Percentiles rank a stretch among this genome's conserved stretches.
phyloP scores from a whole-genome alignment of 1,140 invertebrate species.

The Aricia agestis region DNA sequence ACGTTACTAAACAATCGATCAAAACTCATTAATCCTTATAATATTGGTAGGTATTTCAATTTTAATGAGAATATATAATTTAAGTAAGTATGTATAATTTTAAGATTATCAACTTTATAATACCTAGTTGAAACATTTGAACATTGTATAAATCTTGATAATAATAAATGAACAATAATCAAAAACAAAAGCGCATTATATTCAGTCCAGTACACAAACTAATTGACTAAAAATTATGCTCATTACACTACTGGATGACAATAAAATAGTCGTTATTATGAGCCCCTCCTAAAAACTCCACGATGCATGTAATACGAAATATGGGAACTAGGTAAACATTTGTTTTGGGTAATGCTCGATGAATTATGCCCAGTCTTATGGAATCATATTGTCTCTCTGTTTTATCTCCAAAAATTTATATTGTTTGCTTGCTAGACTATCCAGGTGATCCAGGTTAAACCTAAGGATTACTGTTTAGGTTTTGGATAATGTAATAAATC shows the following conservation, averaged over 20 bases:
- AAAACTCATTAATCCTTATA: too few relatives aligned
- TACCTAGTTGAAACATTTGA: too few relatives aligned
- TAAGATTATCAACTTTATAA: too few relatives aligned
- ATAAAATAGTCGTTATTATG: slow-evolving; percentile 2
- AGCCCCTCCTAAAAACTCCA: neutral
- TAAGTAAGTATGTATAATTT: too few relatives aligned
- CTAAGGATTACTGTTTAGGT: too few relatives aligned
- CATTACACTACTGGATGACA: slow-evolving; percentile 7
- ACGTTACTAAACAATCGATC: too few relatives aligned
- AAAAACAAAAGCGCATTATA: neutral
- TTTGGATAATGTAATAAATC: too few relatives aligned
- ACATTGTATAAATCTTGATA: neutral
- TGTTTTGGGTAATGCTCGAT: neutral
- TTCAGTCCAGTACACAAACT: neutral
- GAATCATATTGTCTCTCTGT: neutral
- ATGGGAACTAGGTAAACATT: slow-evolving; percentile 9
- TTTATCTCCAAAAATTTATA: neutral
- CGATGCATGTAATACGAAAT: slow-evolving; percentile 5
- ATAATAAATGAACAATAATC: neutral
- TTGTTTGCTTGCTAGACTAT: neutral
- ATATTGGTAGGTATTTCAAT: too few relatives aligned
- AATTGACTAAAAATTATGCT: slow-evolving; percentile 12
- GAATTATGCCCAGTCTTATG: neutral
- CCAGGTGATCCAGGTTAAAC: too few relatives aligned
- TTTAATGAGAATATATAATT: too few relatives aligned